A percentile compares a stretch with the other conserved stretches of the same genome.
Conservation (phyloP, 1,140 invertebrate species). For the Cherax destructor region DNA sequence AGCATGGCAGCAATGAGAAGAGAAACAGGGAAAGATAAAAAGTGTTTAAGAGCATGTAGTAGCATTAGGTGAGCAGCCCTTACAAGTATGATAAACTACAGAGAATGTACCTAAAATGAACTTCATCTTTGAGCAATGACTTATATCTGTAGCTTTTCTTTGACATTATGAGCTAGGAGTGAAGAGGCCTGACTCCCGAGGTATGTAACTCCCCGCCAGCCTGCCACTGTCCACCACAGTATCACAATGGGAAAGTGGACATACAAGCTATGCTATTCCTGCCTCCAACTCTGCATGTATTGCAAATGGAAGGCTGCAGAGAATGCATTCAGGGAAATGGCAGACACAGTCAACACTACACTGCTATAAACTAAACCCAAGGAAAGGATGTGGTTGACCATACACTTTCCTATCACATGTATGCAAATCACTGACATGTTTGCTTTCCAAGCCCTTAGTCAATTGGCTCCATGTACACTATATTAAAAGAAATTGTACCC, state of each 20-base stretch:
- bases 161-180: background rate
- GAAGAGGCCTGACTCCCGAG: background rate
- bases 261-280: constrained; percentile 5
- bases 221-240: background rate
- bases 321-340: constrained; percentile 5
- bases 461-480: background rate
- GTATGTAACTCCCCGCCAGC: background rate
- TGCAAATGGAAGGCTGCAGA: background rate
- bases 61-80: too few relatives aligned
- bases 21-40: background rate
- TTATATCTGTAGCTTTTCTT: constrained; percentile 5
- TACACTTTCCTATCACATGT: background rate
- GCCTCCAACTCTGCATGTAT: background rate
- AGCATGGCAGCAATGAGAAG: background rate
- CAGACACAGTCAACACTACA: constrained; percentile 2
- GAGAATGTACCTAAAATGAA: background rate
- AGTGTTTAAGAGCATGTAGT: background rate
- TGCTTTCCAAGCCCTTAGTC: background rate
- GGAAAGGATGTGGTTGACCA: background rate
- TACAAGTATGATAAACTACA: too few relatives aligned
- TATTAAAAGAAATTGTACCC: background rate
- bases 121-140: constrained; percentile 1
- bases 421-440: background rate
- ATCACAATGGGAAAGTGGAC: constrained; percentile 18
- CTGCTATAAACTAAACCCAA: background rate